Evolutionary conservation across 2,113 vertebrate species (phyloP), one percentile per base, ranked within the genome.

Genomic region (Cryptoleucopteryx plumbea): DNA sequence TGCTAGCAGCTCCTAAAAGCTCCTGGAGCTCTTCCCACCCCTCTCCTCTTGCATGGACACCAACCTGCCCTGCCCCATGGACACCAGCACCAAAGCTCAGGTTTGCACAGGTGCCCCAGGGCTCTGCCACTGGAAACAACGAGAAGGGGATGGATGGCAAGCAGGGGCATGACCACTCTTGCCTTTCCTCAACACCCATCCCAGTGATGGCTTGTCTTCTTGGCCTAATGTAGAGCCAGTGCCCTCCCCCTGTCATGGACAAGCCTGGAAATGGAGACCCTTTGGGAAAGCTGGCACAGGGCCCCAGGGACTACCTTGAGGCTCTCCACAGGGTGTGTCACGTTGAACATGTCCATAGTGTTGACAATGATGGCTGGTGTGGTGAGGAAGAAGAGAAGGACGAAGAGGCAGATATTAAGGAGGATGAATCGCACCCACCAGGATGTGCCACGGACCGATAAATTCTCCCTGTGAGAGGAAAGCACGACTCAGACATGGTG

Each of bases 311-410:
- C 42, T 93, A 98, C 99, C 99, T 98, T 98, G 79, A 99, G 98
- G 78, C 98, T 99, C 96, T 99, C 99, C 89, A 99, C 98, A 17
- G 99, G 99, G 71, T 97, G 98, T 19, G 99, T 99, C 96, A 99
- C 99, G 8, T 99, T 99, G 98, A 99, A 99, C 98, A 99, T 99
- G 97, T 99, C 99, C 94, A 99, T 99, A 65, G 99, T 99, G 98
- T 99, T 99, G 96, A 99, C 99, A 32, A 99, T 98, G 97, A 99
- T 99, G 97, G 99, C 99, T 2, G 99, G 99, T 0, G 99, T 99
- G 95, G 99, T 99, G 98, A 99, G 99, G 97, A 99, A 99, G 98
- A 99, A 99, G 96, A 99, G 98, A 72, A 99, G 98, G 97, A 99
- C 47, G 97, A 99, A 99, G 93, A 99, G 99, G 96, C 98, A 98